Conservation (phyloP, 2,888 invertebrate genomes). For the Drosophila leonis region DNA sequence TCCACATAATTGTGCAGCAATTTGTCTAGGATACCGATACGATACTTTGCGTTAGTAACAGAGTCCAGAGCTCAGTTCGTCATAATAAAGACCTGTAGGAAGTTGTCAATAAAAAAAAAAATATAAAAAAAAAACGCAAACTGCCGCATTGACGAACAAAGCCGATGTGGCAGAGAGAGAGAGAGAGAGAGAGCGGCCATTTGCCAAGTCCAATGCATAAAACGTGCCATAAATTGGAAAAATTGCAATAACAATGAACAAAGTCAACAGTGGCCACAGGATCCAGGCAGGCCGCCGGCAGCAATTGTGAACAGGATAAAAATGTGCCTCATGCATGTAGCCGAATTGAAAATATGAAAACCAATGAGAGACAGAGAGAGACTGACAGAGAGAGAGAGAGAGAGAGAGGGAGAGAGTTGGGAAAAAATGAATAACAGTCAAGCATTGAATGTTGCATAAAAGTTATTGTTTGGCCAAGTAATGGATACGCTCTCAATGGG, state of each 20-base stretch:
- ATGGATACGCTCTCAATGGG: conserved; percentile 74
- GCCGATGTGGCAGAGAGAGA: not conserved
- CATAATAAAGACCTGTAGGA: conserved; percentile 70
- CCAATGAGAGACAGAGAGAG: not conserved
- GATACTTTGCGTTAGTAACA: conserved; percentile 4
- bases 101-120: conserved; percentile 47
- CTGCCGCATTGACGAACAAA: conserved; percentile 18
- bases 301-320: conserved; percentile 39
- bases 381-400: not conserved
- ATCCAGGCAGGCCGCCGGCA: conserved; percentile 39
- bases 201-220: conserved; percentile 37
- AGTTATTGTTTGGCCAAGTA: conserved; percentile 76
- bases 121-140: conserved; percentile 8
- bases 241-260: conserved; percentile 50
- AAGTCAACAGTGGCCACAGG: conserved; percentile 55
- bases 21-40: conserved; percentile 18
- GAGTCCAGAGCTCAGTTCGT: not conserved
- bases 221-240: conserved; percentile 69
- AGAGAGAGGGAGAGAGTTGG: not conserved
- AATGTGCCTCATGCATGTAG: conserved; percentile 24
- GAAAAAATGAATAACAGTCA: conserved; percentile 13
- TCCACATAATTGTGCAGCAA: not conserved
- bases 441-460: conserved; percentile 62
- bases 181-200: conserved; percentile 1
- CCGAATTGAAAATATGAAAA: conserved; percentile 19